phyloP scores from a whole-genome alignment of 2,113 vertebrate genomes.

The Cebidichthys violaceus region DNA sequence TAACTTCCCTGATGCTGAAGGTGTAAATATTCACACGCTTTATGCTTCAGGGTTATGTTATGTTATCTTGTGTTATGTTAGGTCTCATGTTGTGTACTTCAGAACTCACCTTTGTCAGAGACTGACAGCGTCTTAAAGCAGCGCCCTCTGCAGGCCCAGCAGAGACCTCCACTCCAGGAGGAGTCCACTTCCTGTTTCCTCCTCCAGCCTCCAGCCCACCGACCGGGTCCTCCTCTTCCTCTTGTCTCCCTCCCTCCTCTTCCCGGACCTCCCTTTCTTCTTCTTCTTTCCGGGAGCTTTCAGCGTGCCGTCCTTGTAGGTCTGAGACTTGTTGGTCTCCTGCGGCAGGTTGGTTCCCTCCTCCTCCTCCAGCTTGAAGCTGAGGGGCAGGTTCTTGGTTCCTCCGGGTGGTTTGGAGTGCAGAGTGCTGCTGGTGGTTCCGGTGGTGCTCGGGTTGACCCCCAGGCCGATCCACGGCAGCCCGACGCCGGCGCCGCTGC shows the following conservation, averaged over 20 bases:
- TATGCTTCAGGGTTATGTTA: too few relatives aligned
- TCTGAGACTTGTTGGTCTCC: constrained; percentile 94
- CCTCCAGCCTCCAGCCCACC: constrained; percentile 48
- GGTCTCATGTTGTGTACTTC: too few relatives aligned
- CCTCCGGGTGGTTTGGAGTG: constrained; percentile 90
- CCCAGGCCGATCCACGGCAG: constrained; percentile 45
- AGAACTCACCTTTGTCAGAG: constrained; percentile 82
- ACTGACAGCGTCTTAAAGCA: constrained; percentile 83
- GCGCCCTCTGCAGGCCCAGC: constrained; percentile 72
- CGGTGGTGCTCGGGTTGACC: constrained; percentile 68
- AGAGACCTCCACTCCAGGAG: constrained; percentile 74
- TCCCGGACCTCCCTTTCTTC: constrained; percentile 90
- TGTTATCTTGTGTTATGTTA: too few relatives aligned
- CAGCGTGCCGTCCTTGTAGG: constrained; percentile 88
- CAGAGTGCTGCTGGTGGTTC: constrained; percentile 81
- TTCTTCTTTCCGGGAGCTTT: constrained; percentile 88
- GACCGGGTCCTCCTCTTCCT: constrained; percentile 90
- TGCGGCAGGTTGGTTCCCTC: constrained; percentile 88
- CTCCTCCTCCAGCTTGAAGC: constrained; percentile 87
- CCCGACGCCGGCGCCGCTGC: constrained; percentile 53
- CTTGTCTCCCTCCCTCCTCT: constrained; percentile 94
- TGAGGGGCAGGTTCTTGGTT: constrained; percentile 91
- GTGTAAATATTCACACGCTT: too few relatives aligned
- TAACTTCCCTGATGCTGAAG: too few relatives aligned
- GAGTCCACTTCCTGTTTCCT: constrained; percentile 63